Evolutionary conservation across 1,140 invertebrate species (phyloP).

Genomic region (Leptinotarsa lineolata): DNA sequence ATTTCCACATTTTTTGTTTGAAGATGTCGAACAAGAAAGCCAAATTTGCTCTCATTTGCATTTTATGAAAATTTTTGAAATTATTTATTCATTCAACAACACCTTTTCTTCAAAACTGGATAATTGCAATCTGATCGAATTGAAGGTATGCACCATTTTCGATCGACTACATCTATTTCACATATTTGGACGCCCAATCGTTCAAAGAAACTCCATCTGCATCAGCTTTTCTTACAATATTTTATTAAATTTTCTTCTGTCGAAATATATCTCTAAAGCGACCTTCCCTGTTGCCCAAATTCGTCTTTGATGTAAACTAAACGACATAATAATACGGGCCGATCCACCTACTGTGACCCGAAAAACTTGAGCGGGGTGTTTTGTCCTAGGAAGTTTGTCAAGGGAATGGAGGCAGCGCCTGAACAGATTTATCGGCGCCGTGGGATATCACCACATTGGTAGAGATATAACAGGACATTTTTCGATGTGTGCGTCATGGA

Average conservation of each 20-base stretch:
- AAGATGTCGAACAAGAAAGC: too few relatives aligned
- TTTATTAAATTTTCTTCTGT: background rate
- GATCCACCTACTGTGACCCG: conserved; percentile 7
- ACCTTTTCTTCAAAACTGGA: too few relatives aligned
- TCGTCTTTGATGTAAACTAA: conserved; percentile 18
- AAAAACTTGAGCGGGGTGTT: conserved; percentile 6
- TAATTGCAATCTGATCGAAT: too few relatives aligned
- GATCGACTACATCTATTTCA: too few relatives aligned
- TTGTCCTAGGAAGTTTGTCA: conserved; percentile 8
- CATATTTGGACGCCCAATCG: too few relatives aligned
- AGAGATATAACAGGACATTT: too few relatives aligned
- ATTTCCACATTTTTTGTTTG: too few relatives aligned
- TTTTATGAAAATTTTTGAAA: too few relatives aligned
- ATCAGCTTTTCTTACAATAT: background rate
- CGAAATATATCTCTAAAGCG: background rate
- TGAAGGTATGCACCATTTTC: too few relatives aligned
- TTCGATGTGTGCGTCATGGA: too few relatives aligned
- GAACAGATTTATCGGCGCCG: conserved; percentile 12
- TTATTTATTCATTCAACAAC: too few relatives aligned
- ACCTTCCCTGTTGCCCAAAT: background rate
- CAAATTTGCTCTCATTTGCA: too few relatives aligned
- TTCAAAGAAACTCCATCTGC: background rate
- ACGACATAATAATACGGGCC: conserved; percentile 20
- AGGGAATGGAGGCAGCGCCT: background rate
- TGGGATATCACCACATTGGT: background rate